These are phyloP conservation scores for Zaprionus tsacasi DNA, from an alignment of 1,140 invertebrate species.

Conservation along the genomic window DNA sequence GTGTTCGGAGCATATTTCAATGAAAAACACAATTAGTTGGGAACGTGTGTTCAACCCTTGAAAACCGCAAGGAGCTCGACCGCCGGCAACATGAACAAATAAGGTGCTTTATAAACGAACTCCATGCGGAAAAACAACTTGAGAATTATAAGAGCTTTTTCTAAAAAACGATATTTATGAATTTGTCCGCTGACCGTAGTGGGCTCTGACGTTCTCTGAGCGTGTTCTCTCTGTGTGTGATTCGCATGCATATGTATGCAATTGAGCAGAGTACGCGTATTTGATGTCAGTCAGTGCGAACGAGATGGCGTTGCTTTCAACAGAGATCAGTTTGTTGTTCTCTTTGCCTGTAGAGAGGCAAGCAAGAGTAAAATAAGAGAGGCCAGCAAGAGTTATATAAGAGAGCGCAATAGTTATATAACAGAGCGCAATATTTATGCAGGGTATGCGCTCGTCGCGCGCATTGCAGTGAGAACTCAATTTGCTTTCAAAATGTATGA, in stretches of 20 bases:
- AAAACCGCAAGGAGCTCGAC: neutral
- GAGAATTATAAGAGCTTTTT: neutral
- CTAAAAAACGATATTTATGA: neutral
- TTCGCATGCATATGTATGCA: neutral
- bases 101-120: neutral
- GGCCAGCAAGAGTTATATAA: no score
- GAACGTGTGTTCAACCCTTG: neutral
- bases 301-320: neutral
- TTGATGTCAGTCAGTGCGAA: neutral
- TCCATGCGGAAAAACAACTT: neutral
- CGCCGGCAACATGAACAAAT: neutral
- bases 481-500: slow-evolving; percentile 36
- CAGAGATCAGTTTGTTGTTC: neutral
- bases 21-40: slow-evolving; percentile 6
- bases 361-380: no score
- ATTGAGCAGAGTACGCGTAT: neutral
- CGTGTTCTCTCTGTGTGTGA: neutral
- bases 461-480: neutral
- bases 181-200: neutral
- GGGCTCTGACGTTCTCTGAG: neutral
- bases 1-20: neutral
- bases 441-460: no score
- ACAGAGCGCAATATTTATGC: no score
- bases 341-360: neutral
- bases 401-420: neutral